These are phyloP conservation scores for Echinarachnius parma DNA, from an alignment of 53 echinoderm and acorn worm genomes.

Conservation along the genomic window DNA sequence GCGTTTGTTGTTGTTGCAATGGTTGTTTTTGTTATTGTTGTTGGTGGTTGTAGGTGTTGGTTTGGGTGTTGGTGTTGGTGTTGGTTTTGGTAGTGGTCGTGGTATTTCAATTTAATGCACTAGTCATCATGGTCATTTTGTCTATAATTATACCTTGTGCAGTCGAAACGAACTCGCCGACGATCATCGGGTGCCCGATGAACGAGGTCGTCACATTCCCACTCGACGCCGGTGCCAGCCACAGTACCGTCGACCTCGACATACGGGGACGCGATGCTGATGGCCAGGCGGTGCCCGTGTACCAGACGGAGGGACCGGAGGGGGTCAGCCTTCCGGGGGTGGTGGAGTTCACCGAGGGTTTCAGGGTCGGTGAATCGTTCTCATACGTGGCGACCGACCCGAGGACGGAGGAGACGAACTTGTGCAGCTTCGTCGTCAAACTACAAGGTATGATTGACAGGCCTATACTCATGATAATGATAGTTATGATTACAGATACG, in stretches of 20 bases:
- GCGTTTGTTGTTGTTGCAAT: too few relatives aligned
- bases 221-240: conserved; percentile 39
- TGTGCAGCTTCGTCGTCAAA: conserved; percentile 56
- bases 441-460: conserved; percentile 53
- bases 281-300: conserved; percentile 38
- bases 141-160: too few relatives aligned
- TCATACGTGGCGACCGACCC: conserved; percentile 49
- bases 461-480: too few relatives aligned
- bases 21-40: too few relatives aligned
- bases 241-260: conserved; percentile 46
- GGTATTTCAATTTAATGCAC: too few relatives aligned
- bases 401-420: conserved; percentile 3
- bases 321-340: conserved; percentile 44
- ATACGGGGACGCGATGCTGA: conserved; percentile 49
- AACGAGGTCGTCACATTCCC: conserved; percentile 54
- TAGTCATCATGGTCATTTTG: too few relatives aligned
- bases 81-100: too few relatives aligned
- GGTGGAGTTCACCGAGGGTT: conserved; percentile 41
- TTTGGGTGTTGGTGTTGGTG: too few relatives aligned
- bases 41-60: too few relatives aligned
- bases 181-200: conserved; percentile 31
- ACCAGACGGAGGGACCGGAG: conserved; percentile 33
- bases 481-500: too few relatives aligned
- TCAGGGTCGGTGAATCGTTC: conserved; percentile 50
- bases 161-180: conserved; percentile 1